Evolutionary conservation across 2,888 invertebrate genomes (phyloP).

Genomic region (Mythimna vitellina): DNA sequence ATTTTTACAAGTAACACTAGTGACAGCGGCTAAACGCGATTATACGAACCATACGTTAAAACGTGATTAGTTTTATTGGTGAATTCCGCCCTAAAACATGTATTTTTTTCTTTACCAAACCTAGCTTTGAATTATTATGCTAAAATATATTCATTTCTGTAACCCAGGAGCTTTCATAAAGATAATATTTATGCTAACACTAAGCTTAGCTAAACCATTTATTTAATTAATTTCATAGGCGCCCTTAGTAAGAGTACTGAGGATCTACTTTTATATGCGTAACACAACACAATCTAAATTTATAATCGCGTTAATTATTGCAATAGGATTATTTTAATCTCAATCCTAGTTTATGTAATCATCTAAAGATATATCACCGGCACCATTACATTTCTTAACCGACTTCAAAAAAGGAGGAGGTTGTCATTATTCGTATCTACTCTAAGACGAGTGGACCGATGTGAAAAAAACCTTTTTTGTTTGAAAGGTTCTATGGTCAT

Average conservation of each 20-base stretch:
- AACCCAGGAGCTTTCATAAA: constrained; percentile 23
- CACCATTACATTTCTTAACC: not conserved
- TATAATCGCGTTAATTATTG: not conserved
- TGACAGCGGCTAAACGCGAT: too few relatives aligned
- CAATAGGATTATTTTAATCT: not conserved
- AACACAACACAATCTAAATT: constrained; percentile 2
- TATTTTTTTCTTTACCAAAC: constrained; percentile 7
- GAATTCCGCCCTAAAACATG: too few relatives aligned
- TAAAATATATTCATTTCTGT: constrained; percentile 22
- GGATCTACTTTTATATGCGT: constrained; percentile 21
- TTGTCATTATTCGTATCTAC: too few relatives aligned
- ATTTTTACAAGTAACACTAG: too few relatives aligned
- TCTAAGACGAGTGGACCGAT: too few relatives aligned
- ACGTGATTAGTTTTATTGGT: too few relatives aligned
- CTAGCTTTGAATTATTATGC: constrained; percentile 2
- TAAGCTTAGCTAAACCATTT: constrained; percentile 13
- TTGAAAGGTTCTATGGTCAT: too few relatives aligned
- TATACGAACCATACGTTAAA: too few relatives aligned
- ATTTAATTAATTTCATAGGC: constrained; percentile 25
- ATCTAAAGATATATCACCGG: not conserved
- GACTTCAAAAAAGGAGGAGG: not conserved
- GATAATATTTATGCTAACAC: constrained; percentile 20
- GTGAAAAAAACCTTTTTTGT: too few relatives aligned
- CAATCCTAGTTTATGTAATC: not conserved
- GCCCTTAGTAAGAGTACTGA: constrained; percentile 10